phyloP scores from a whole-genome alignment of 2,888 invertebrate genomes.

The Scelioninae gen. 1 region DNA sequence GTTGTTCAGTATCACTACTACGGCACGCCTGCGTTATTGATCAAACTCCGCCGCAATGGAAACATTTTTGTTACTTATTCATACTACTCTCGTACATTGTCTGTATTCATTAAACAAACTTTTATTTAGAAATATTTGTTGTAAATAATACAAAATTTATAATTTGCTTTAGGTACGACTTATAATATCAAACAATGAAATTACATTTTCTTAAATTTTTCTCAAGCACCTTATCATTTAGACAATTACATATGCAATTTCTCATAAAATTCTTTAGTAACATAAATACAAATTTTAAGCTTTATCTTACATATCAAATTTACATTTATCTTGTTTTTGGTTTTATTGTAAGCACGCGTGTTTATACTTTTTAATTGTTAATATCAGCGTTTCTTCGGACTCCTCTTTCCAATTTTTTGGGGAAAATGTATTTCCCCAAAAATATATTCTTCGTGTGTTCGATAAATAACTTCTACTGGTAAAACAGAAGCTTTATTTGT shows the following conservation, averaged over 20 bases:
- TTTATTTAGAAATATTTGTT: conserved; percentile 35
- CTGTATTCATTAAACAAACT: conserved; percentile 44
- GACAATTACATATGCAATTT: neutral
- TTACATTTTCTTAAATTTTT: neutral
- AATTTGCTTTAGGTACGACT: neutral
- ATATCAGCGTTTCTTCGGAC: too few relatives aligned
- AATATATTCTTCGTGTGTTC: too few relatives aligned
- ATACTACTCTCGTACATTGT: conserved; percentile 26
- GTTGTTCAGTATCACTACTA: conserved; percentile 28
- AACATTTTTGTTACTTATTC: conserved; percentile 58
- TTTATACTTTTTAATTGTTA: too few relatives aligned
- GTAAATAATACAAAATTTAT: conserved; percentile 15
- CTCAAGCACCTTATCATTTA: neutral
- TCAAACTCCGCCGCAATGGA: conserved; percentile 51
- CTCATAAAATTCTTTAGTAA: too few relatives aligned
- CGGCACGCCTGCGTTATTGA: conserved; percentile 55
- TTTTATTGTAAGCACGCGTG: too few relatives aligned
- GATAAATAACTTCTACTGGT: too few relatives aligned
- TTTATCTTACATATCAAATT: too few relatives aligned
- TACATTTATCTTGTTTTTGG: too few relatives aligned
- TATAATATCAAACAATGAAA: neutral
- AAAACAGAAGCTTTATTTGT: too few relatives aligned
- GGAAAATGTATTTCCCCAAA: too few relatives aligned
- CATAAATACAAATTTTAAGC: too few relatives aligned
- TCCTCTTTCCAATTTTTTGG: too few relatives aligned